These are phyloP conservation scores for Drosophila pallidifrons DNA, from an alignment of 1,140 invertebrate genomes.

Conservation along the genomic window DNA sequence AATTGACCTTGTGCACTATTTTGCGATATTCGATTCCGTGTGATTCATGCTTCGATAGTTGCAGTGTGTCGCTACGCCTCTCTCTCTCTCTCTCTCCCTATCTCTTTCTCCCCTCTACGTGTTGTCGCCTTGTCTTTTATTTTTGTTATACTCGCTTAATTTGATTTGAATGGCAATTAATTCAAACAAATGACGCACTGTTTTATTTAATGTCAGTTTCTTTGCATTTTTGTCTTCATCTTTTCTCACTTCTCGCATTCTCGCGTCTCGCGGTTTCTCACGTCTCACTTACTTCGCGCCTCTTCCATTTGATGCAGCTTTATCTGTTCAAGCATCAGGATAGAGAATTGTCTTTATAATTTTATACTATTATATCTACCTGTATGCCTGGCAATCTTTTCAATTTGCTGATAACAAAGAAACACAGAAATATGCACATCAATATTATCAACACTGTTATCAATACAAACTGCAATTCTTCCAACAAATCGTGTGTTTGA, in stretches of 20 bases:
- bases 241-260: slow-evolving; percentile 1
- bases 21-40: slow-evolving; percentile 64
- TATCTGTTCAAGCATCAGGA: background rate
- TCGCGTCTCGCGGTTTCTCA: slow-evolving; percentile 10
- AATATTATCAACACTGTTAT: background rate
- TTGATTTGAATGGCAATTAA: slow-evolving; percentile 67
- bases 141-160: slow-evolving; percentile 44
- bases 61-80: slow-evolving; percentile 41
- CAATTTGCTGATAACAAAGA: background rate
- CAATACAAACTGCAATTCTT: background rate
- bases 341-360: background rate
- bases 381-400: background rate
- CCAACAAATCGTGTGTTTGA: background rate
- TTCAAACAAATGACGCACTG: slow-evolving; percentile 62
- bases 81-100: background rate
- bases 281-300: background rate
- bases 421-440: background rate
- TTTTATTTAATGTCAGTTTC: slow-evolving; percentile 46
- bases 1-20: slow-evolving; percentile 82
- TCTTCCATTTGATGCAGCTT: slow-evolving; percentile 9
- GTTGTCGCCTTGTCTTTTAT: slow-evolving; percentile 14
- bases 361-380: background rate
- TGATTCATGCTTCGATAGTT: slow-evolving; percentile 62
- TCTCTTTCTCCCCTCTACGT: background rate
- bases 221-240: background rate